Conservation (phyloP, 1,140 invertebrate genomes). For the Cyphomyrmex costatus region DNA sequence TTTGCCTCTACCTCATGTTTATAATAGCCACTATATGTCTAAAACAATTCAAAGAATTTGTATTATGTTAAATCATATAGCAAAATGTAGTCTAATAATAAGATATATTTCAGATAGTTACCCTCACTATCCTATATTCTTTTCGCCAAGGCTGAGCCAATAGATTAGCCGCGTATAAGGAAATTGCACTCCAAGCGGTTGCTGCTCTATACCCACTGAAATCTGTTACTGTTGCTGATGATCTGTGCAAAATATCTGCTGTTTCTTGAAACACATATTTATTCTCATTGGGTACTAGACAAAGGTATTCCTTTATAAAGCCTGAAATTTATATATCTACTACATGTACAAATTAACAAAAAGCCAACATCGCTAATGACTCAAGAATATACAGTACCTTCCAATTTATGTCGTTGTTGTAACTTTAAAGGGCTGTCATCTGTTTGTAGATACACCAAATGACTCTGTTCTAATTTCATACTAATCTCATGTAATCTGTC, state of each 20-base stretch:
- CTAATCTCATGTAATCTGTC: slow-evolving; percentile 89
- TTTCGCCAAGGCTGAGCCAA: slow-evolving; percentile 95
- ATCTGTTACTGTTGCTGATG: slow-evolving; percentile 89
- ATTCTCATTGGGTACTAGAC: slow-evolving; percentile 91
- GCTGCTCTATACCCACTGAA: slow-evolving; percentile 94
- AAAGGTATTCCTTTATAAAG: slow-evolving; percentile 92
- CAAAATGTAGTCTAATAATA: neutral
- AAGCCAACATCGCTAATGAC: neutral
- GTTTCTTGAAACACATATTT: slow-evolving; percentile 93
- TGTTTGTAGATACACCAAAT: slow-evolving; percentile 92
- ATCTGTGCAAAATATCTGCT: slow-evolving; percentile 91
- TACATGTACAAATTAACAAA: slow-evolving; percentile 11
- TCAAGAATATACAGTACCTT: slow-evolving; percentile 87
- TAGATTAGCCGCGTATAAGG: slow-evolving; percentile 94
- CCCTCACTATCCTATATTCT: slow-evolving; percentile 93
- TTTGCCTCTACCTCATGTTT: slow-evolving; percentile 94
- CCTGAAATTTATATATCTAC: slow-evolving; percentile 88
- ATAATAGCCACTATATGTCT: slow-evolving; percentile 95
- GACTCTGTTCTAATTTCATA: slow-evolving; percentile 90
- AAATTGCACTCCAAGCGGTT: slow-evolving; percentile 93
- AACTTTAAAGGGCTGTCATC: slow-evolving; percentile 92
- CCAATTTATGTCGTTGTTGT: slow-evolving; percentile 90
- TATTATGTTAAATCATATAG: neutral
- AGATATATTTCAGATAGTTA: slow-evolving; percentile 78
- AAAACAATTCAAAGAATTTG: slow-evolving; percentile 71